phyloP scores from a whole-genome alignment of 2,797 vertebrate genomes.

The Luscinia luscinia region DNA sequence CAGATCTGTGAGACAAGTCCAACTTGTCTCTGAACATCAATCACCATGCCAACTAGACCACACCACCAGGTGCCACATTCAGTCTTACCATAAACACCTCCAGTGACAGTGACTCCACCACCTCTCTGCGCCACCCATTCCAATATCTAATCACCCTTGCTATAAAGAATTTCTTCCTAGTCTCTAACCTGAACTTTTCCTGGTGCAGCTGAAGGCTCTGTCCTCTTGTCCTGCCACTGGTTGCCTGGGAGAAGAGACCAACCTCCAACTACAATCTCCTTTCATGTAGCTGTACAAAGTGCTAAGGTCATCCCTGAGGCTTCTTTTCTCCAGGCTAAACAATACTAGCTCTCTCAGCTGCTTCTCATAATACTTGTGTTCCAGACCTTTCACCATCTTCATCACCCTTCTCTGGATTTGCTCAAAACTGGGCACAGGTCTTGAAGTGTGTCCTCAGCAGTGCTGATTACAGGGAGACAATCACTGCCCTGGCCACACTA shows the following conservation, averaged over 20 bases:
- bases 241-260: background rate
- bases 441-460: too few species aligned
- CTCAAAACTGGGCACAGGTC: background rate
- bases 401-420: background rate
- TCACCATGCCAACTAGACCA: background rate
- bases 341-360: background rate
- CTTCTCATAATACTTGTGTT: background rate
- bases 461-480: background rate
- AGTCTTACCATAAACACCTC: background rate
- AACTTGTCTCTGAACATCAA: background rate
- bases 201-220: background rate
- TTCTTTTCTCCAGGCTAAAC: background rate
- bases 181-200: background rate
- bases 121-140: background rate
- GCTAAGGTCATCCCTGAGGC: background rate
- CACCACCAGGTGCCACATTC: background rate
- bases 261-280: background rate
- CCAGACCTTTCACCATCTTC: background rate
- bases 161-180: background rate
- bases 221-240: fast-evolving
- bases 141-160: background rate
- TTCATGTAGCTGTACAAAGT: background rate
- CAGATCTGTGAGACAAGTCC: background rate
- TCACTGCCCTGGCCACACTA: background rate
- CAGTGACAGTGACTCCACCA: background rate